These are phyloP conservation scores for Andrena dorsata DNA, from an alignment of 2,888 invertebrate species.

Conservation along the genomic window DNA sequence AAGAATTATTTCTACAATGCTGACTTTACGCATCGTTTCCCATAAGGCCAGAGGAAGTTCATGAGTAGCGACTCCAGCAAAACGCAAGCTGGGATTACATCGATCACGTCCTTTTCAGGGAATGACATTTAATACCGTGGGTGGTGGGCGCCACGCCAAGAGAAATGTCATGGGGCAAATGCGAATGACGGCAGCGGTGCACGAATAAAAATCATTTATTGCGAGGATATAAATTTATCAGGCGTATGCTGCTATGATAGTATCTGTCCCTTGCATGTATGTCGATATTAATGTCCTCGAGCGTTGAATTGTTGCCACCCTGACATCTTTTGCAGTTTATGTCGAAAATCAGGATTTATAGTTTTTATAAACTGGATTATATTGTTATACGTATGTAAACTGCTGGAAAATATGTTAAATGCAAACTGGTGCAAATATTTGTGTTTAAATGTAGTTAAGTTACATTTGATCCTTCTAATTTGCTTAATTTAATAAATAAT, in stretches of 20 bases:
- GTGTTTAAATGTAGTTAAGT: too few species aligned
- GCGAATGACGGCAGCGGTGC: conserved; percentile 52
- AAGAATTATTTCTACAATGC: conserved; percentile 8
- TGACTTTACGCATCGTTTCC: conserved; percentile 23
- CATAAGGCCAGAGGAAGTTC: conserved; percentile 49
- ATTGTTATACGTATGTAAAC: too few species aligned
- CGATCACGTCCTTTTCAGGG: conserved; percentile 78
- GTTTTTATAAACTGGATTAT: neutral
- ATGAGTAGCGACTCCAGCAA: conserved; percentile 49
- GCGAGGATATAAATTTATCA: conserved; percentile 54
- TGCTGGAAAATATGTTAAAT: too few species aligned
- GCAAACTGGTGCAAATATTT: too few species aligned
- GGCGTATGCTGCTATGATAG: neutral
- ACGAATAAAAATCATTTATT: conserved; percentile 22
- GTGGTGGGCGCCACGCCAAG: conserved; percentile 77
- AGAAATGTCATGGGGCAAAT: conserved; percentile 77
- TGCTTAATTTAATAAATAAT: too few species aligned
- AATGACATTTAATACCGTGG: conserved; percentile 80
- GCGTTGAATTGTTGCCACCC: neutral
- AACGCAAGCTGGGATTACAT: conserved; percentile 69
- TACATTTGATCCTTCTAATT: too few species aligned
- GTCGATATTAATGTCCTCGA: conserved; percentile 21
- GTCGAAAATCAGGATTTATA: neutral
- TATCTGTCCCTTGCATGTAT: neutral
- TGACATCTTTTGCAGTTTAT: neutral